phyloP scores from a whole-genome alignment of 2,797 vertebrate species.

The Enteromius paludinosus region DNA sequence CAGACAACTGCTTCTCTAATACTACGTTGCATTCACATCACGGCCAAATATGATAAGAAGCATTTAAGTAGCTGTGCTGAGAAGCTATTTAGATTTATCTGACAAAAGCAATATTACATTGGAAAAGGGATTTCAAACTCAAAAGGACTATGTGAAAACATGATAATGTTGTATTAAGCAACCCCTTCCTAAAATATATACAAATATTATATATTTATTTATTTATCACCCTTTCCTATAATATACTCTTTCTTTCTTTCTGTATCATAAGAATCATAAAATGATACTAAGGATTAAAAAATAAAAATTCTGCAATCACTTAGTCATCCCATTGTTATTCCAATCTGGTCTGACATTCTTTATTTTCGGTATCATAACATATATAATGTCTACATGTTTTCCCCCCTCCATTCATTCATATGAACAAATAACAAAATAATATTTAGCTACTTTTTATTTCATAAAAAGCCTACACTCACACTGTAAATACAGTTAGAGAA shows the following conservation, averaged over 20 bases:
- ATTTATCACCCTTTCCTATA: background rate
- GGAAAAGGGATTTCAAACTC: background rate
- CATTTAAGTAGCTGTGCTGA: background rate
- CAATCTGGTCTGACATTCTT: background rate
- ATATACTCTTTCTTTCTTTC: background rate
- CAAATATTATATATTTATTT: background rate
- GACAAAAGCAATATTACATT: background rate
- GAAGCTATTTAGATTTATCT: background rate
- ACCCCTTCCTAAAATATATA: background rate
- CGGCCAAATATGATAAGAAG: background rate
- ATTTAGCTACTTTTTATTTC: background rate
- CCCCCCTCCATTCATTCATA: background rate
- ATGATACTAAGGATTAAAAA: background rate
- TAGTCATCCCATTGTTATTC: background rate
- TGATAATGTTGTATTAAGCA: background rate
- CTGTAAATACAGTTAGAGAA: background rate
- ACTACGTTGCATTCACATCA: background rate
- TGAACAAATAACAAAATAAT: background rate
- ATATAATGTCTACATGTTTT: background rate
- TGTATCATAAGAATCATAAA: background rate
- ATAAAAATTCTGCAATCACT: background rate
- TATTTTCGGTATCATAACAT: background rate
- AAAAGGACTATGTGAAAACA: background rate
- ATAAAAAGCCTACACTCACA: background rate
- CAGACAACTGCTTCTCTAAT: constrained; percentile 1